Base-by-base conservation (phyloP, 2,113 vertebrate genomes). In the Hypomesus transpacificus region DNA sequence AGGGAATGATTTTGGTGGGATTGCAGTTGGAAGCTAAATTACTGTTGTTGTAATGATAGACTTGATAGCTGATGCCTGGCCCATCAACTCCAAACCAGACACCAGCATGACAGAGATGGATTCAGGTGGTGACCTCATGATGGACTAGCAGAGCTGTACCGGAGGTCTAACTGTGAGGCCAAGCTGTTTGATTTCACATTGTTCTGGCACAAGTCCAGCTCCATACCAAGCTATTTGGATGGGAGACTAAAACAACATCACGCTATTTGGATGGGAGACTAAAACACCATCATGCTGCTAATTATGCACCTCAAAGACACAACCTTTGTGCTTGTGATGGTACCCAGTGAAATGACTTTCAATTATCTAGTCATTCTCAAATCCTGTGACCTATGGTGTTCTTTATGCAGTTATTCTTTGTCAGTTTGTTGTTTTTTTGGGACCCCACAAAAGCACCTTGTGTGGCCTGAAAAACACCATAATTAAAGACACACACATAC, bases 61-160 rank as follows among this genome's bases (percentile, higher is more conserved):
- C 60, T 63, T 63, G n/a, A 28, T 63, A 1, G 20, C 39, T 22
- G 17, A 39, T 46, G 34, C 34, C 63, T 34, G 22, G 63, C 22
- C 24, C 22, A 68, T 68, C 24, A 54, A 22, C 20, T 13, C 21
- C 14, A 14, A 1, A 81, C 71, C 70, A 71, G 66, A 77, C 60
- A 54, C 79, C 69, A 34, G 78, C 68, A 26, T 57, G 82, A 82
- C 85, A 84, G 80, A 84, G 85, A 86, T 72, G 70, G 84, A 88
- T 85, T 73, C 80, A 82, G 83, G 87, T 80, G 80, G 77, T 70
- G 86, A 86, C 84, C 85, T 67, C 69, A 75, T 85, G 86, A 87
- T 84, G 80, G 86, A 87, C 85, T 84, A 79, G 73, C 77, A 77
- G 31, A 16, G 81, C 84, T 69, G 59, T 82, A 76, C 56, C 34